Evolutionary conservation across 2,113 vertebrate genomes (phyloP), one percentile per base, ranked within the genome.

Genomic region (Capreolus pygargus): DNA sequence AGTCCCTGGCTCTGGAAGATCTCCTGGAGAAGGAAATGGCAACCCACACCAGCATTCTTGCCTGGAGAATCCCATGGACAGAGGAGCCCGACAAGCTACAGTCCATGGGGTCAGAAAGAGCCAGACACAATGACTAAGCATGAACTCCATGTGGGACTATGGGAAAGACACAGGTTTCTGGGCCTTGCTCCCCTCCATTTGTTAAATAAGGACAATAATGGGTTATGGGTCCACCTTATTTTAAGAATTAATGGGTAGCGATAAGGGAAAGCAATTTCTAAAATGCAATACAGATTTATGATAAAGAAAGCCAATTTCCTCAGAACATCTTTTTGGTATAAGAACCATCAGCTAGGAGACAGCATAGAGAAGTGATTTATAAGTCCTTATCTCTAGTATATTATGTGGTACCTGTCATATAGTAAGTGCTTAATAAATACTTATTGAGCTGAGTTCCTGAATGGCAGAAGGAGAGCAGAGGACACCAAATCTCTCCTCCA

Each of bases 211-310:
- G 82, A 54, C 54, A 84, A 39, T 57, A 94, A 54, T 9, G 57
- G 28, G 50, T 60, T 36, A 36, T 81, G 10, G 52, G 70, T 94
- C 61, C 67, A 60, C 15, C 39, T 76, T 86, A 85, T 82, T 93
- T 93, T 91, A 39, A 95, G 60, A 96, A 60, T 86, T 79, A 86
- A 78, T 95, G 19, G 43, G 25, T 50, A 86, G 55, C 86, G 23
- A 30, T 84, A 97, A 92, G 83, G 43, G 36, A 89, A 96, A 89
- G 13, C 55, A 79, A 57, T 96, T 96, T 95, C 87, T 84, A 90
- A 96, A 95, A 79, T 81, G 30, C 52, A 89, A 33, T 83, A 33
- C 74, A 92, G 58, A 70, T 95, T 70, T 87, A 28, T 81, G 33
- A 92, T 82, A 85, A 96, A 89, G 52, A 92, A 76, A 74, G 28